Evolutionary conservation across 2,888 invertebrate species (phyloP).

Genomic region (Nebria salina): DNA sequence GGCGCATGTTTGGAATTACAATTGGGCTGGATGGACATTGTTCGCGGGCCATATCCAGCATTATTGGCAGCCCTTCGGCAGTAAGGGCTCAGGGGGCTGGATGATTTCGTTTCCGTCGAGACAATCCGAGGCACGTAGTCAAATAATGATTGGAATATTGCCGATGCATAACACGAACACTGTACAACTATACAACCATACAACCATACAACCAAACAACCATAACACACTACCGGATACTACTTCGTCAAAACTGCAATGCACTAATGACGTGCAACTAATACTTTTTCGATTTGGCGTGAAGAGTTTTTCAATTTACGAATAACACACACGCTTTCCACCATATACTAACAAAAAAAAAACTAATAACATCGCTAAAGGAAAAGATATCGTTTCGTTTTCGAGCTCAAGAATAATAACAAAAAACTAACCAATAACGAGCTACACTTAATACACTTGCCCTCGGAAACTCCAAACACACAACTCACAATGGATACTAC

Average conservation of each 20-base stretch:
- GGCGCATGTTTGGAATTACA: neutral
- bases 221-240: no score
- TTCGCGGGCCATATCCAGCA: neutral
- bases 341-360: neutral
- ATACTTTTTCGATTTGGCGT: neutral
- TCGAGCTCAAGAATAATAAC: neutral
- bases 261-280: neutral
- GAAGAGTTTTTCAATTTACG: neutral
- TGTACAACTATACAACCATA: neutral
- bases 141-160: conserved; percentile 41
- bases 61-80: neutral
- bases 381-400: neutral
- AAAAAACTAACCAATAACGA: neutral
- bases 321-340: neutral
- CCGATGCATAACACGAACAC: conserved; percentile 28
- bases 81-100: neutral
- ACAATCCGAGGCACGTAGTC: conserved; percentile 27
- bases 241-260: neutral
- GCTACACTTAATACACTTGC: neutral
- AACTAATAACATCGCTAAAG: neutral
- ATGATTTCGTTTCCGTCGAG: conserved; percentile 12
- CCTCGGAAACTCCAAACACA: neutral
- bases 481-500: neutral
- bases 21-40: neutral
- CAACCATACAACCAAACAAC: no score